Conservation (phyloP, 1,140 invertebrate genomes). For the Hyles vespertilio region DNA sequence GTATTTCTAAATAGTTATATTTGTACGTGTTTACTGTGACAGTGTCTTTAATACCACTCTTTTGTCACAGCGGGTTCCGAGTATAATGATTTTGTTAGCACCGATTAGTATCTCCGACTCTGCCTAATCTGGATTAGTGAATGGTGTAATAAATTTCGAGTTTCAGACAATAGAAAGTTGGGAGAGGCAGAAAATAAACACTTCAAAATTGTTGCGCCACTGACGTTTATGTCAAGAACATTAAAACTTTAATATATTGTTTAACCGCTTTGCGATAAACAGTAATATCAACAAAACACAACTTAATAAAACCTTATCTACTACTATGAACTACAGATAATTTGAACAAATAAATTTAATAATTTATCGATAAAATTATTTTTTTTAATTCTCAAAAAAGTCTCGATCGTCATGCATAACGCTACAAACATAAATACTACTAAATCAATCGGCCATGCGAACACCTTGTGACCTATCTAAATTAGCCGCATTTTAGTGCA, state of each 20-base stretch:
- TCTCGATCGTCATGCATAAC: no score
- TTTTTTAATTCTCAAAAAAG: no score
- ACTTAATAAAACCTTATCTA: no score
- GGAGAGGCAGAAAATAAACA: neutral
- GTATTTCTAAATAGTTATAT: neutral
- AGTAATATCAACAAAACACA: no score
- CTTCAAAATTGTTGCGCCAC: neutral
- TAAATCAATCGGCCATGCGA: no score
- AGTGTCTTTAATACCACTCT: neutral
- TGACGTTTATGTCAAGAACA: neutral
- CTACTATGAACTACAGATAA: no score
- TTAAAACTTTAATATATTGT: no score
- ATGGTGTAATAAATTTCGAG: slow-evolving; percentile 16
- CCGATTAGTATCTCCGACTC: slow-evolving; percentile 20
- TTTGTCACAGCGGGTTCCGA: slow-evolving; percentile 36
- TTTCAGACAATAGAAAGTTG: slow-evolving; percentile 7
- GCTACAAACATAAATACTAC: no score
- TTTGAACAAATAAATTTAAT: no score
- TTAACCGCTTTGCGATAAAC: no score
- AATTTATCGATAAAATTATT: no score
- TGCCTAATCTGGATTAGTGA: slow-evolving; percentile 19
- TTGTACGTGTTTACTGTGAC: neutral
- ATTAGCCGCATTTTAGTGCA: slow-evolving; percentile 57
- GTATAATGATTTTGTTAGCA: slow-evolving; percentile 46
- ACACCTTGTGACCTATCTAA: slow-evolving; percentile 9